Conservation (phyloP, 2,888 invertebrate species). For the Catonia carolina region DNA sequence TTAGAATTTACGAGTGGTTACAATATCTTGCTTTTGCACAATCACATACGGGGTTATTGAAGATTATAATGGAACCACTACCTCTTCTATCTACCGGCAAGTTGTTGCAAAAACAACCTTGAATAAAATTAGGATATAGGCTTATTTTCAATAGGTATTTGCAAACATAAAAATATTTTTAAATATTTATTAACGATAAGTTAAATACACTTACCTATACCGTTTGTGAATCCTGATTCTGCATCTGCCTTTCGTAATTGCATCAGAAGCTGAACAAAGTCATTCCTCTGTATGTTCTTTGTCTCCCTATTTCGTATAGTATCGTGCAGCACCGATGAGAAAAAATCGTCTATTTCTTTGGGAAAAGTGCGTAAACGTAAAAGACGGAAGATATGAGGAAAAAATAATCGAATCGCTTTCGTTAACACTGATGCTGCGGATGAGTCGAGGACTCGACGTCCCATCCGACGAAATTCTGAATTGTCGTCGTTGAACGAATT, state of each 20-base stretch:
- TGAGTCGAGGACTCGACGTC: conserved; percentile 23
- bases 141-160: no score
- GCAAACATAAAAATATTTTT: no score
- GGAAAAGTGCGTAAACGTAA: neutral
- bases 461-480: conserved; percentile 42
- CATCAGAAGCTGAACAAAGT: conserved; percentile 29
- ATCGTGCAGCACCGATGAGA: neutral
- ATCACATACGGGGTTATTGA: no score
- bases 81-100: no score
- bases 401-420: conserved; percentile 1
- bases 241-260: conserved; percentile 21
- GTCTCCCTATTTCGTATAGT: conserved; percentile 26
- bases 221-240: neutral
- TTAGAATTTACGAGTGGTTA: no score
- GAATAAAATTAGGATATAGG: no score
- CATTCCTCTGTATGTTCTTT: conserved; percentile 27
- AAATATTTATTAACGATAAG: no score
- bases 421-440: neutral
- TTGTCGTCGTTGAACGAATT: conserved; percentile 41
- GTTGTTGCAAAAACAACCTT: no score
- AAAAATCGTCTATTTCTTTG: neutral
- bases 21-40: no score
- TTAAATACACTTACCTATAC: no score
- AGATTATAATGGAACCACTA: no score
- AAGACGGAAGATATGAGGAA: neutral